Percentiles rank a stretch among this genome's conserved stretches.
Evolutionary conservation across 2,797 vertebrate species (phyloP).

Genomic region (Tadarida brasiliensis): DNA sequence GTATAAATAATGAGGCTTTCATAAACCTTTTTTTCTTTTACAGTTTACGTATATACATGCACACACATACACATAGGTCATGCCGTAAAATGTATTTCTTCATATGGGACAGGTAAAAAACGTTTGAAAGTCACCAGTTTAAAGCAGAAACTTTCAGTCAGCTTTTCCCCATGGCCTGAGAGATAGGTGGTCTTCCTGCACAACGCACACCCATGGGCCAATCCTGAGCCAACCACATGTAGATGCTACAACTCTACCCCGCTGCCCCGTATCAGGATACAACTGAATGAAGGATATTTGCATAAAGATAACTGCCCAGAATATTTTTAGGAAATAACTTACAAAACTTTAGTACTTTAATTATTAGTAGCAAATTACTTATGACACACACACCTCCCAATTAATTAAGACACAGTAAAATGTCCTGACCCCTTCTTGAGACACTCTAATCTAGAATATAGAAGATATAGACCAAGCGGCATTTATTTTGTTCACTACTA

Average conservation of each 20-base stretch:
- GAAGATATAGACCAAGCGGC: background rate
- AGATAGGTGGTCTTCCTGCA: background rate
- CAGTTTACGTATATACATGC: background rate
- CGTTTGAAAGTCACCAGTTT: background rate
- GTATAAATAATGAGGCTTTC: background rate
- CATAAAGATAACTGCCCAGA: constrained; percentile 2
- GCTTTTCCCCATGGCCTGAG: background rate
- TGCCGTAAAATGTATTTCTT: background rate
- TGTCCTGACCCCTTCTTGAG: background rate
- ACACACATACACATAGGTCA: background rate
- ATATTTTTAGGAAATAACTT: constrained; percentile 57
- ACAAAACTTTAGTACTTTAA: constrained; percentile 20
- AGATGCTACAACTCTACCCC: background rate
- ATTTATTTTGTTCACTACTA: constrained; percentile 16
- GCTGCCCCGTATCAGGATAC: background rate
- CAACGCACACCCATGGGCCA: background rate
- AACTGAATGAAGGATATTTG: background rate
- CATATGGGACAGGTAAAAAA: background rate
- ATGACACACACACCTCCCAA: background rate
- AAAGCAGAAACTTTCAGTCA: background rate
- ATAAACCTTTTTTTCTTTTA: constrained; percentile 45
- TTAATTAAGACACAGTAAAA: constrained; percentile 29
- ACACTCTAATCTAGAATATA: background rate
- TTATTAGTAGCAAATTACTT: constrained; percentile 23
- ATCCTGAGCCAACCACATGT: background rate